Evolutionary conservation across 2,888 invertebrate species (phyloP).

Genomic region (Stenotaenia linearis): DNA sequence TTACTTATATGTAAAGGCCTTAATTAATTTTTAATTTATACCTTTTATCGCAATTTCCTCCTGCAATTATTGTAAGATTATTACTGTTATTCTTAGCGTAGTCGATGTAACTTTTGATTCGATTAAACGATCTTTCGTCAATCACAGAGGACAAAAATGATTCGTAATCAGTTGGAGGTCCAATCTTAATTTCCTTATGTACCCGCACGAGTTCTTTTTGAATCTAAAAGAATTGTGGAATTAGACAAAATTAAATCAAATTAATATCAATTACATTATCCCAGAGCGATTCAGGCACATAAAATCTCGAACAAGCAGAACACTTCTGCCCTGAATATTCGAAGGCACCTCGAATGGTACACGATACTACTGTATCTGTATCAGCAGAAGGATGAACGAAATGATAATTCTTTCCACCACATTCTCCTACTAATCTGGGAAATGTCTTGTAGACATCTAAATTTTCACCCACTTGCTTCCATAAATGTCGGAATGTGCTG

Average conservation of each 20-base stretch:
- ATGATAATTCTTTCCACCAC: slow-evolving; percentile 99
- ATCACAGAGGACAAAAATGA: slow-evolving; percentile 93
- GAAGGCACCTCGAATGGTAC: slow-evolving; percentile 84
- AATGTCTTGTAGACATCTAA: slow-evolving; percentile 77
- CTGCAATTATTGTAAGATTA: slow-evolving; percentile 72
- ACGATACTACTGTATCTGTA: slow-evolving; percentile 68
- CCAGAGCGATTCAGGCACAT: slow-evolving; percentile 87
- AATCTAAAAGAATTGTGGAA: slow-evolving; percentile 49
- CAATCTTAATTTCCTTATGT: slow-evolving; percentile 71
- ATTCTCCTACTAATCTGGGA: slow-evolving; percentile 90
- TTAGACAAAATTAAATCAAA: not conserved
- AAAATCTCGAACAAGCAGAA: slow-evolving; percentile 96
- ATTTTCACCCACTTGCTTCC: slow-evolving; percentile 88
- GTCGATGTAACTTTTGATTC: slow-evolving; percentile 84
- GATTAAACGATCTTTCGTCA: slow-evolving; percentile 83
- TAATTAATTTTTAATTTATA: not conserved
- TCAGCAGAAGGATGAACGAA: slow-evolving; percentile 91
- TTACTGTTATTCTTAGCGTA: slow-evolving; percentile 66
- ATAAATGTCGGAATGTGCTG: slow-evolving; percentile 84
- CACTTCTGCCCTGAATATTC: slow-evolving; percentile 96
- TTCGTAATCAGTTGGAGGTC: slow-evolving; percentile 73
- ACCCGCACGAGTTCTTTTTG: slow-evolving; percentile 65
- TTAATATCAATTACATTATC: slow-evolving; percentile 51
- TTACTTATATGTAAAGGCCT: not conserved
- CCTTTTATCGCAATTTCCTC: slow-evolving; percentile 79